Base-by-base conservation (phyloP, 1,140 invertebrate genomes). In the Phthorimaea operculella region DNA sequence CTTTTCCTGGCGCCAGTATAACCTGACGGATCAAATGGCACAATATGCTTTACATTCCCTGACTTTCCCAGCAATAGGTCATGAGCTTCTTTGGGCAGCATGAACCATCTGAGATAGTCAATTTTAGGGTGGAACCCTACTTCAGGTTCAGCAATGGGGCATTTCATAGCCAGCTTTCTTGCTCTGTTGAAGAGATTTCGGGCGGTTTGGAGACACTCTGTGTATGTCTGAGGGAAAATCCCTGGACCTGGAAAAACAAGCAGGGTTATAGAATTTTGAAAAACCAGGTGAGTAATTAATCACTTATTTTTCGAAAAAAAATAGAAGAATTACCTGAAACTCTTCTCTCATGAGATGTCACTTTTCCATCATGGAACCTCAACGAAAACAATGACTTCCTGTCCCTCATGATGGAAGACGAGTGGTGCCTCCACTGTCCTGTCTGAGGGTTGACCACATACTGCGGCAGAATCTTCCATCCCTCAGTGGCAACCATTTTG, bases 391-490 rank as follows among this genome's bases (percentile, higher is more conserved):
- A 82, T 88, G 94, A 96, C 74, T 93, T 94, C 33, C 93, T 88
- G 58, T 96, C 93, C 70, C 92, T 92, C 57, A 93, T 90, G 0
- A 92, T 90, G 42, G 91, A 88, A 71, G 94, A 93, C 0, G 92
- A 90, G 70, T 92, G 90, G 75, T 97, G 95, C 57, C 92, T 89
- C 94, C 95, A 98, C 84, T 96, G 94, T 0, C 93, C 95, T 8
- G 94, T 97, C 75, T 96, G 91, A 4, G 92, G 89, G 77, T 96
- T 95, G 10, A 95, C 87, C 7, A 90, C 88, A 72, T 97, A 97
- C 69, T 96, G 93, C 0, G 95, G 95, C 45, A 98, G 75, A 33
- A 97, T 87, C 70, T 95, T 95, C 93, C 95, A 97, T 0, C 93
- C 94, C 83, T 96, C 90, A 0, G 93, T 92, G 0, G 94, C 94